Conservation (phyloP, 2,797 vertebrate species). For the Lagocephalus sceleratus region DNA sequence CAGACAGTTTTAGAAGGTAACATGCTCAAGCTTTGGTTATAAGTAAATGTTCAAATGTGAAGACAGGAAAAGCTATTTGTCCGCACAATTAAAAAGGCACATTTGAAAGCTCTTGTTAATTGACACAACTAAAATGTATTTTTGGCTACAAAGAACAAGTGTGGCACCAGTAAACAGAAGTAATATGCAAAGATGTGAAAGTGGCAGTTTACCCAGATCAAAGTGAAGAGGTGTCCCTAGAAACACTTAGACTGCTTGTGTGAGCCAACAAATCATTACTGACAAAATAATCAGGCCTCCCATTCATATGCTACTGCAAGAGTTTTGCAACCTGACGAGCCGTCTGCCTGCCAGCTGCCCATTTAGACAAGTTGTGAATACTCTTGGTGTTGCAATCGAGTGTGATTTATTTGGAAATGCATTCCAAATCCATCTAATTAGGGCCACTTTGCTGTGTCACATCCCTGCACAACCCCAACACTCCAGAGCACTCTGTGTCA, state of each 20-base stretch:
- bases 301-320: constrained; percentile 55
- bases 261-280: constrained; percentile 57
- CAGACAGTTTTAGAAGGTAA: constrained; percentile 35
- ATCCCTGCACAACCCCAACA: constrained; percentile 41
- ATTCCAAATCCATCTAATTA: constrained; percentile 59
- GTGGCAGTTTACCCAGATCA: constrained; percentile 8
- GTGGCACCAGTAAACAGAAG: neutral
- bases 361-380: constrained; percentile 52
- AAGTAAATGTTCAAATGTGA: constrained; percentile 18
- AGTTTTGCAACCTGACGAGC: constrained; percentile 43
- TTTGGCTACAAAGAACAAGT: neutral
- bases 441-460: constrained; percentile 49
- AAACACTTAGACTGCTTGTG: constrained; percentile 21
- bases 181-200: constrained; percentile 3
- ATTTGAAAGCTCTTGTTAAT: no score
- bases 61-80: constrained; percentile 2
- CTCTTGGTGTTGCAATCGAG: constrained; percentile 38
- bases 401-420: constrained; percentile 59
- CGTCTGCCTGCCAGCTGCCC: constrained; percentile 61
- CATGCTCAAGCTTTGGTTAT: constrained; percentile 28
- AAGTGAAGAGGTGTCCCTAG: constrained; percentile 22
- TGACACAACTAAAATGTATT: neutral
- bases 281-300: constrained; percentile 63
- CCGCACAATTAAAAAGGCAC: no score
- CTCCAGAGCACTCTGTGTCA: constrained; percentile 46